A percentile compares a stretch with the other conserved stretches of the same genome.
Evolutionary conservation across 2,113 vertebrate genomes (phyloP).

Genomic region (Aptenodytes forsteri): DNA sequence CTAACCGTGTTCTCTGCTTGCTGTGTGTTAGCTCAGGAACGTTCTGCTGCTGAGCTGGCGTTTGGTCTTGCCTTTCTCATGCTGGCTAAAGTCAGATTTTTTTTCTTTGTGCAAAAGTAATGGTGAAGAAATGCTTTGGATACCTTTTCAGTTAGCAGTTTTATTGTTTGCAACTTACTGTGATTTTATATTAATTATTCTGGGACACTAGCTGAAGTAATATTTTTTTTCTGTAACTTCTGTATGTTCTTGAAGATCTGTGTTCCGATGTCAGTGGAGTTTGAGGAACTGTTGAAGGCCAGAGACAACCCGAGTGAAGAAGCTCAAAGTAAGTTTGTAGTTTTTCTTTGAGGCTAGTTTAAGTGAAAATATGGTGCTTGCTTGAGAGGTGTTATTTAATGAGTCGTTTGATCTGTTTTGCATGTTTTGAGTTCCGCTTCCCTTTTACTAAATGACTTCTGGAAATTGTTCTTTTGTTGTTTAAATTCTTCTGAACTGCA

Average conservation of each 20-base stretch:
- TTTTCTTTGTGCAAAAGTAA: neutral
- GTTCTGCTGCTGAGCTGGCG: neutral
- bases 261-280: conserved; percentile 97
- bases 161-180: neutral
- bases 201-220: neutral
- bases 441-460: neutral
- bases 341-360: neutral
- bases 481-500: neutral
- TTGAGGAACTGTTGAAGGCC: conserved; percentile 95
- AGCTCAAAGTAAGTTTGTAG: conserved; percentile 86
- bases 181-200: neutral
- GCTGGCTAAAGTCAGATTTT: neutral
- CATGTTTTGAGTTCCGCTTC: neutral
- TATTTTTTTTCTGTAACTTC: neutral
- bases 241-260: conserved; percentile 81
- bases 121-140: neutral
- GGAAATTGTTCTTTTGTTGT: neutral
- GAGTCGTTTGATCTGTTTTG: neutral
- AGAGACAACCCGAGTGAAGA: conserved; percentile 96
- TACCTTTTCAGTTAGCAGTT: neutral
- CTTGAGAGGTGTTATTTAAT: neutral
- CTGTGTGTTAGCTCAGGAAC: neutral
- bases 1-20: neutral
- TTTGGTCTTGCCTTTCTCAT: accelerated
- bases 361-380: neutral